phyloP scores from a whole-genome alignment of 2,113 vertebrate species.

The Brienomyrus longianalis region DNA sequence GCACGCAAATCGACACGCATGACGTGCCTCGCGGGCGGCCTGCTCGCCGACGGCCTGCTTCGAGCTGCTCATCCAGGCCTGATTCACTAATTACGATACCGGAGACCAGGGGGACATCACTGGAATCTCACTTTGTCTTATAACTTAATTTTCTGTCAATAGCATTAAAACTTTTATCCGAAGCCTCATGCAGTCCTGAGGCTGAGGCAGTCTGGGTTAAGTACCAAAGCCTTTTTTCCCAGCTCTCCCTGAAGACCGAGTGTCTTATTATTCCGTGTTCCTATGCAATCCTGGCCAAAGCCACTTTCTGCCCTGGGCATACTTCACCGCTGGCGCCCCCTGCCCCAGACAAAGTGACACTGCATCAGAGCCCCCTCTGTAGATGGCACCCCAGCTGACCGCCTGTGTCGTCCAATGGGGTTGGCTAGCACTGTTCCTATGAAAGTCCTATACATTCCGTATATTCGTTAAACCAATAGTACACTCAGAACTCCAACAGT shows the following conservation, averaged over 20 bases:
- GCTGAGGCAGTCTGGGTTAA: not conserved
- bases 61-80: not conserved
- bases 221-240: not conserved
- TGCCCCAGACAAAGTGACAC: not conserved
- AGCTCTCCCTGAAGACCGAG: not conserved
- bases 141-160: not conserved
- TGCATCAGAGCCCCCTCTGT: not conserved
- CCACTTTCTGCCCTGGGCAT: not conserved
- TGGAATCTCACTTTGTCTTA: not conserved
- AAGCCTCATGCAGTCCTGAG: not conserved
- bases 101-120: not conserved
- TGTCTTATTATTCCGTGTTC: not conserved
- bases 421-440: not conserved
- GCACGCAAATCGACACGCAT: not conserved
- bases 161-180: not conserved
- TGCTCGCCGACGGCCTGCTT: not conserved
- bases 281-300: not conserved
- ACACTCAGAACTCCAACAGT: not conserved
- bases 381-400: not conserved
- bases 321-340: not conserved
- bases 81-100: not conserved
- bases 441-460: not conserved
- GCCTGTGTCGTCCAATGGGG: not conserved
- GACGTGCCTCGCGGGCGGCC: not conserved
- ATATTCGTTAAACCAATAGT: not conserved